Evolutionary conservation across 2,113 vertebrate genomes (phyloP).

Genomic region (Tamias sibiricus): DNA sequence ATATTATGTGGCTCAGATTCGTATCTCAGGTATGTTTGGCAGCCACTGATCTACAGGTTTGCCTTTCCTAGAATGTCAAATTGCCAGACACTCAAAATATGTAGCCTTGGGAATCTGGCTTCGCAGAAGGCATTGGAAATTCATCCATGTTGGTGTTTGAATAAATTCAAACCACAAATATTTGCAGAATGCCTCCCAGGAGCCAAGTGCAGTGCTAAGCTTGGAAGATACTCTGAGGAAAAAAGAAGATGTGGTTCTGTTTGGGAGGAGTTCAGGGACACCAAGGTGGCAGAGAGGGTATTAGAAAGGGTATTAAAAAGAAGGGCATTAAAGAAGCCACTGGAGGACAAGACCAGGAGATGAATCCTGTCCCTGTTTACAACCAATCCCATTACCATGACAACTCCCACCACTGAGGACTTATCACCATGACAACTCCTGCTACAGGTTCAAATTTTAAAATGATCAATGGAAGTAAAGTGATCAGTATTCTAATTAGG

Average conservation of each 20-base stretch:
- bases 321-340: too few species aligned
- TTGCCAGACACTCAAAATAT: neutral
- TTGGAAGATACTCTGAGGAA: neutral
- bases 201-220: neutral
- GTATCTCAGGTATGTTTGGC: neutral
- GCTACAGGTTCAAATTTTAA: too few species aligned
- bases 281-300: too few species aligned
- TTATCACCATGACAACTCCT: too few species aligned
- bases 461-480: too few species aligned
- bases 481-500: too few species aligned
- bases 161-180: neutral
- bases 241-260: neutral
- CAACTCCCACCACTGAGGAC: too few species aligned
- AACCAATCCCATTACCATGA: too few species aligned
- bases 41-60: neutral
- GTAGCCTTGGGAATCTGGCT: neutral
- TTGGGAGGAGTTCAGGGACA: too few species aligned
- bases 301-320: too few species aligned
- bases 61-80: neutral
- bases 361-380: too few species aligned
- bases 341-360: too few species aligned
- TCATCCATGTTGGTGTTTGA: neutral
- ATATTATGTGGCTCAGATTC: neutral
- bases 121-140: neutral
- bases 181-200: neutral